Base-by-base conservation (phyloP, 2,888 invertebrate genomes). In the Aspidiotus destructor region DNA sequence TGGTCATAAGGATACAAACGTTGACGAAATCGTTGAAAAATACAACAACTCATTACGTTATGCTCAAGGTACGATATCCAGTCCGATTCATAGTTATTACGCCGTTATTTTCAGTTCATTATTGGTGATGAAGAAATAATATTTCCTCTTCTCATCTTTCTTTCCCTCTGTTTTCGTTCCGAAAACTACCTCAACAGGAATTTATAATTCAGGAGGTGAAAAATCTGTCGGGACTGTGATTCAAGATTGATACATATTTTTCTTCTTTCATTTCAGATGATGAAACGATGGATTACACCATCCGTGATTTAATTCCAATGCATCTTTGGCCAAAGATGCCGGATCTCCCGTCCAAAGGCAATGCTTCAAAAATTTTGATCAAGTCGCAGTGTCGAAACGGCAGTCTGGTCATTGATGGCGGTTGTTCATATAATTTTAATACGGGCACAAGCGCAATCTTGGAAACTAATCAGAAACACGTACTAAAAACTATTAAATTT, bases 401-500 rank as follows among this genome's bases (percentile, higher is more conserved):
- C 13, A 88, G 89, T 76, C 80, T 99, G 16, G 97, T 98, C 0
- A 85, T 99, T 28, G 99, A 99, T 77, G 98, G 99, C 41, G 92
- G 95, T 71, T 86, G 94, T 15, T 91, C 92, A 0, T 92, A 92
- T 76, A 85, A 87, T 0, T 99, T 98, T 78, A 97, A 96, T 78
- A 92, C 94, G 76, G 98, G 98, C 1, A 88, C 94, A 0, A 84
- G 87, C 72, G 96, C 91, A 0, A 77, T 86, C 9, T 78, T 99
- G 13, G 91, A 94, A 78, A 86, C 90, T 41, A 81, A 85, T 72
- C 89, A 91, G 0, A 88, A 92, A 76, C 96, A 98, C 78, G 86
- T 92, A 0, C 80, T 99, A 0, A 82, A 89, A 77, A 94, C 95
- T 7, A 65, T 65, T 58, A 58, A 41, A 40, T 58, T 65, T 16